Base-by-base conservation (phyloP, 2,113 vertebrate genomes). In the Eurypyga helias region DNA sequence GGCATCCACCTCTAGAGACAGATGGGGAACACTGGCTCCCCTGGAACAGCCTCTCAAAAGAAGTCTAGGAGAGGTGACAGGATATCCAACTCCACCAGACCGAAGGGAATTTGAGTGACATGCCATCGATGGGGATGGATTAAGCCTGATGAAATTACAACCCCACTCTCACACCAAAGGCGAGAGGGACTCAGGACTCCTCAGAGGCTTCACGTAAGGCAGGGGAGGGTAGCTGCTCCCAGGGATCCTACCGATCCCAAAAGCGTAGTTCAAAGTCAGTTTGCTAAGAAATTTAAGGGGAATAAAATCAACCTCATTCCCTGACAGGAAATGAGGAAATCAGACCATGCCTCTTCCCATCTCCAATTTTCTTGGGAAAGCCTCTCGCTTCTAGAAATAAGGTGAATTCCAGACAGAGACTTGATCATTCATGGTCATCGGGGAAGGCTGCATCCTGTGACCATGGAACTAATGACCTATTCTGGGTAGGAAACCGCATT, bases 401-500 rank as follows among this genome's bases (percentile, higher is more conserved):
- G 92, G 93, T 91, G 52, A 92, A 95, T 89, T 97, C 80, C 6
- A 0, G 80, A 85, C 20, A 75, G 71, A 91, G 62, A 75, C 60
- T 64, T 90, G 66, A 77, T 94, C 83, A 75, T 61, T 83, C 71
- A 14, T 7, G 48, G 84, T 95, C 92, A 92, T 38, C 21, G 45
- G 73, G 80, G 89, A 96, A 94, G 62, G 89, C 89, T 90, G 82
- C 71, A 90, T 94, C 87, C 90, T 89, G 89, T 86, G 64, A 92
- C 87, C 77, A 92, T 1, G 16, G 80, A 76, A 92, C 43, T 88
- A 93, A 86, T 88, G 95, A 94, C 90, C 87, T 90, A 95, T 96
- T 95, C 92, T 96, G 95, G 94, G 96, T 89, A 89, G 72, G 85
- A 96, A 96, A 83, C 51, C 73, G 84, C 89, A 76, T 96, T 95